These are phyloP conservation scores for Trichogramma evanescens DNA, from an alignment of 2,888 invertebrate species.

Conservation along the genomic window DNA sequence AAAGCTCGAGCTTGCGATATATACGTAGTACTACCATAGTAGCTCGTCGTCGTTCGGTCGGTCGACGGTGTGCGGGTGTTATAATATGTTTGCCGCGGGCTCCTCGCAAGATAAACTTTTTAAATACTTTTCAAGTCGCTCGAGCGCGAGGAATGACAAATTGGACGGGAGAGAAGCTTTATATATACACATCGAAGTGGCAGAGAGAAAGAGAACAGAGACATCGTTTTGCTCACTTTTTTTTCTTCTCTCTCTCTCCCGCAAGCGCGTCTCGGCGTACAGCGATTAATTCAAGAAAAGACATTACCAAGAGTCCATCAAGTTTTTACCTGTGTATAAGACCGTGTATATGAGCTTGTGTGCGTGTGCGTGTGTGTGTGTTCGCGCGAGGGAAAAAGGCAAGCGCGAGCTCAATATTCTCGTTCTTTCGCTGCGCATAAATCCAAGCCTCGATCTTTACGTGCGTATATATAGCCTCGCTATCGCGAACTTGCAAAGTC, in stretches of 20 bases:
- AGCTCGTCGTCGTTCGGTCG: not conserved
- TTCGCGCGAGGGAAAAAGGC: not conserved
- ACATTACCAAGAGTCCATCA: conserved; percentile 17
- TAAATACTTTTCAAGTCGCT: conserved; percentile 45
- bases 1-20: conserved; percentile 8
- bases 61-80: not conserved
- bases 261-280: not conserved
- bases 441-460: not conserved
- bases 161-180: conserved; percentile 29
- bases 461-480: not conserved
- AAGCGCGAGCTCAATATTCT: not conserved
- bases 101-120: conserved; percentile 38
- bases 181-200: conserved; percentile 19
- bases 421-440: not conserved
- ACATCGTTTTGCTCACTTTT: conserved; percentile 22
- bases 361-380: conserved; percentile 7
- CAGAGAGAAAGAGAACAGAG: conserved; percentile 23
- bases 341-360: not conserved
- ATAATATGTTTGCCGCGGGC: conserved; percentile 26
- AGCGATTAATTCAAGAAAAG: conserved; percentile 21
- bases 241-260: not conserved
- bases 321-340: not conserved
- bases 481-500: no score
- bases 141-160: conserved; percentile 41
- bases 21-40: not conserved